Conservation (phyloP, 2,797 vertebrate species). For the Sciurus carolinensis region DNA sequence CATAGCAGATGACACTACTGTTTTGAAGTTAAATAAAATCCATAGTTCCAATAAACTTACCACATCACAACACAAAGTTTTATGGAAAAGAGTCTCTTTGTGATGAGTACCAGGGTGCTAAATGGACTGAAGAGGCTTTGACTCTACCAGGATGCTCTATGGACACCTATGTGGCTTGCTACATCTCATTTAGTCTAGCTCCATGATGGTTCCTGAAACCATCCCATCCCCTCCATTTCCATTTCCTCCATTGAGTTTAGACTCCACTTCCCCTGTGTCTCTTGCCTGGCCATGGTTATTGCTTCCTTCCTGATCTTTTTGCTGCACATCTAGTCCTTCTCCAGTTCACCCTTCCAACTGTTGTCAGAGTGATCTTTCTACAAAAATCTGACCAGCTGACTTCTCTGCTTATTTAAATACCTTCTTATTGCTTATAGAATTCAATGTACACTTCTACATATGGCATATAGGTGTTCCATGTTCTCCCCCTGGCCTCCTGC, state of each 20-base stretch:
- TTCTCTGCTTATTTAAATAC: background rate
- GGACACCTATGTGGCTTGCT: background rate
- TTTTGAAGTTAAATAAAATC: slow-evolving; percentile 48
- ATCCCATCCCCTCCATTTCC: background rate
- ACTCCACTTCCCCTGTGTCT: background rate
- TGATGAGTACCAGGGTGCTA: background rate
- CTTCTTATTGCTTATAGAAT: background rate
- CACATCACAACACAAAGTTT: background rate
- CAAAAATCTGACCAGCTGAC: background rate
- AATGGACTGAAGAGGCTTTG: background rate
- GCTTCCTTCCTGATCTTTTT: background rate
- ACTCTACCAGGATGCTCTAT: too few species aligned
- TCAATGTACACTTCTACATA: background rate
- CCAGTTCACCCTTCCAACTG: background rate
- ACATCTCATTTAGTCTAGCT: background rate
- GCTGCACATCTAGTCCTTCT: background rate
- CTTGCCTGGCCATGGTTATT: background rate
- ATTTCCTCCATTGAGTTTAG: background rate
- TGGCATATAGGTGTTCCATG: background rate
- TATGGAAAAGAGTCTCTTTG: background rate
- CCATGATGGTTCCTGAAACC: background rate
- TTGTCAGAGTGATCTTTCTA: background rate
- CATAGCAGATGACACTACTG: background rate
- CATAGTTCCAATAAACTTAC: background rate
- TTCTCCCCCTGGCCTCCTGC: background rate